Percentiles rank a stretch among this genome's conserved stretches.
phyloP scores from a whole-genome alignment of 2,888 invertebrate genomes.

The Dusona sp. region DNA sequence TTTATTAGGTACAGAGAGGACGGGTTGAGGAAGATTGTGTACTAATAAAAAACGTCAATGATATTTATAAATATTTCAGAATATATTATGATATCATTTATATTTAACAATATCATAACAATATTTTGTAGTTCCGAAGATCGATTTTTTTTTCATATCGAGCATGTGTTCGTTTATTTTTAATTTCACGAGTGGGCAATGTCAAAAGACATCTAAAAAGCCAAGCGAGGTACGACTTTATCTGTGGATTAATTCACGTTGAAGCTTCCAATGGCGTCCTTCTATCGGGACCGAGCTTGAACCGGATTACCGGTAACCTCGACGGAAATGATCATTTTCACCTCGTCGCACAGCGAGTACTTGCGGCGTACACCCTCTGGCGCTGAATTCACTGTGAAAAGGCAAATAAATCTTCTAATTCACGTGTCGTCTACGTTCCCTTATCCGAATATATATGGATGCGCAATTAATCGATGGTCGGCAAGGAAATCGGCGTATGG shows the following conservation, averaged over 20 bases:
- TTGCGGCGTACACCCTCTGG: background rate
- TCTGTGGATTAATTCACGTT: slow-evolving; percentile 38
- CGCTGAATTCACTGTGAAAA: slow-evolving; percentile 30
- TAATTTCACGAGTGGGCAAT: background rate
- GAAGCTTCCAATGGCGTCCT: slow-evolving; percentile 24
- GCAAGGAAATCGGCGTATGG: background rate
- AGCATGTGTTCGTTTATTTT: slow-evolving; percentile 18
- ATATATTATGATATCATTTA: background rate
- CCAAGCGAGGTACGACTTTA: slow-evolving; percentile 20
- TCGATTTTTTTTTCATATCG: background rate
- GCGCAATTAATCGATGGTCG: slow-evolving; percentile 20
- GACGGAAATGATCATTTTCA: slow-evolving; percentile 55
- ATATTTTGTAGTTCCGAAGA: background rate
- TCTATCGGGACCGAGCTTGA: slow-evolving; percentile 27
- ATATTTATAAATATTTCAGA: background rate
- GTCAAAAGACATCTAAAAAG: slow-evolving; percentile 13
- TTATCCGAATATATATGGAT: slow-evolving; percentile 1
- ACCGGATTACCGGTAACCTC: slow-evolving; percentile 46
- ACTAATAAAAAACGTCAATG: too few species aligned
- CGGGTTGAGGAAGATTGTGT: too few species aligned
- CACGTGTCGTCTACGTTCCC: background rate
- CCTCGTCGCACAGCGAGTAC: slow-evolving; percentile 20
- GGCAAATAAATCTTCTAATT: slow-evolving; percentile 46
- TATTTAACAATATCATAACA: background rate
- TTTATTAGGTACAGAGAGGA: too few species aligned